Evolutionary conservation across 2,113 vertebrate genomes (phyloP), one percentile per base, ranked within the genome.

Genomic region (Anas platyrhynchos): DNA sequence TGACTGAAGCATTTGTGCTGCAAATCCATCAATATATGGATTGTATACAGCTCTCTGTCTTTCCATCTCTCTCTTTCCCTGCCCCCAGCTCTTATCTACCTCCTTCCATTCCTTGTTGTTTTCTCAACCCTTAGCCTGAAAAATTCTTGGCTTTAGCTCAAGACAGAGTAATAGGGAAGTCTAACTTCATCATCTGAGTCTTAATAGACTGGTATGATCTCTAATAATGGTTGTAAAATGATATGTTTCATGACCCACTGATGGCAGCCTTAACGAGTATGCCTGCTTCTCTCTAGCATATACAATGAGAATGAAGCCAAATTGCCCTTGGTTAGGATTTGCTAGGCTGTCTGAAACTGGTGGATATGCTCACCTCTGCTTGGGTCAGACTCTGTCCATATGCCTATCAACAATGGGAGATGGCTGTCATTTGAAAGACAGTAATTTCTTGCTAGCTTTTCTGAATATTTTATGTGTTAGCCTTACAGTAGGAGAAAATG

Each of bases 21-120:
- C 93, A 95, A 62, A 87, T 59, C 43, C 74, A 83, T 95, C 91
- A 93, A 97, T 96, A 97, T 94, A 95, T 96, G 62, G 88, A 96
- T 96, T 67, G 71, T 43, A 71, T 41, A 21, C 52, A 26, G 61
- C n/a, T 91, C 87, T 67, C 75, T 91, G 67, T 32, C 61, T 90
- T 88, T 62, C 83, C 44, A 31, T 48, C 66, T 84, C 69, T 44
- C 54, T 91, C 43, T 52, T 91, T 90, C 48, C 29, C 76, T 66
- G 32, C 54, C 34, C 32, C 38, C 52, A 88, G 34, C 36, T 15
- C n/a, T 83, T 67, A 67, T 9, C 9, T 17, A 72, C 13, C 32
- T 89, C 66, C 41, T 23, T 34, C 77, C 71, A 86, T 23, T 59
- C 75, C 43, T 72, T 55, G 6, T 43, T 61, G 27, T 73, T 86